A percentile compares a stretch with the other conserved stretches of the same genome.
These are phyloP conservation scores for Troides helena DNA, from an alignment of 2,888 invertebrate species.

Conservation along the genomic window DNA sequence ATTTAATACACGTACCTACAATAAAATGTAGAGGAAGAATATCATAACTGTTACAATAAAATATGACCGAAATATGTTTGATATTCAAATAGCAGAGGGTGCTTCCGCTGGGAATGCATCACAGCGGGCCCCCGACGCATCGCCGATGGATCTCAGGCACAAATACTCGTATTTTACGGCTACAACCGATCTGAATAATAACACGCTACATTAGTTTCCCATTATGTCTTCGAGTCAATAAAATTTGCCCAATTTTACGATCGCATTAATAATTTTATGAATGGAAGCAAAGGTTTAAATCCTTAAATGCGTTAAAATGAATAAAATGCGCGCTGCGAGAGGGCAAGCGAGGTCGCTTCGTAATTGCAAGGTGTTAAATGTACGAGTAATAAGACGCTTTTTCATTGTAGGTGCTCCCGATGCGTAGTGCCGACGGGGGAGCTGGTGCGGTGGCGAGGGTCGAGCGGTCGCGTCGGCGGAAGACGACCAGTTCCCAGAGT, in stretches of 20 bases:
- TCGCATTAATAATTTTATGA: constrained; percentile 81
- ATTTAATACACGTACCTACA: constrained; percentile 60
- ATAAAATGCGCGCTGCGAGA: constrained; percentile 60
- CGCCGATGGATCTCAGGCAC: constrained; percentile 54
- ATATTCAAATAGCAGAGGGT: constrained; percentile 75
- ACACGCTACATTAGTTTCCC: constrained; percentile 81
- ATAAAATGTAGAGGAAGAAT: constrained; percentile 69
- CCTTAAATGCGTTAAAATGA: constrained; percentile 69
- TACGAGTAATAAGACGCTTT: constrained; percentile 41
- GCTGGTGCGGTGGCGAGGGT: constrained; percentile 42
- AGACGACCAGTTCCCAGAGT: constrained; percentile 78
- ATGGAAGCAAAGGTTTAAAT: constrained; percentile 76
- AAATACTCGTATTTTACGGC: constrained; percentile 77
- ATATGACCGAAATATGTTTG: constrained; percentile 74
- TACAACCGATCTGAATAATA: constrained; percentile 78
- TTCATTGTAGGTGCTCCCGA: constrained; percentile 41
- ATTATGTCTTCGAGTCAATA: constrained; percentile 80
- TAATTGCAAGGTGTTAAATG: constrained; percentile 63
- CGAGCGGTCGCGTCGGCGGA: constrained; percentile 45
- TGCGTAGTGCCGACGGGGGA: constrained; percentile 38
- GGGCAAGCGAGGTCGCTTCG: constrained; percentile 64
- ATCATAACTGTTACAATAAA: constrained; percentile 77
- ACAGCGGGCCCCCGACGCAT: constrained; percentile 44
- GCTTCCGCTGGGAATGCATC: constrained; percentile 70
- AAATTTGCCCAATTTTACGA: constrained; percentile 81